These are phyloP conservation scores for Ifrita kowaldi DNA, from an alignment of 2,113 vertebrate species.

Conservation along the genomic window DNA sequence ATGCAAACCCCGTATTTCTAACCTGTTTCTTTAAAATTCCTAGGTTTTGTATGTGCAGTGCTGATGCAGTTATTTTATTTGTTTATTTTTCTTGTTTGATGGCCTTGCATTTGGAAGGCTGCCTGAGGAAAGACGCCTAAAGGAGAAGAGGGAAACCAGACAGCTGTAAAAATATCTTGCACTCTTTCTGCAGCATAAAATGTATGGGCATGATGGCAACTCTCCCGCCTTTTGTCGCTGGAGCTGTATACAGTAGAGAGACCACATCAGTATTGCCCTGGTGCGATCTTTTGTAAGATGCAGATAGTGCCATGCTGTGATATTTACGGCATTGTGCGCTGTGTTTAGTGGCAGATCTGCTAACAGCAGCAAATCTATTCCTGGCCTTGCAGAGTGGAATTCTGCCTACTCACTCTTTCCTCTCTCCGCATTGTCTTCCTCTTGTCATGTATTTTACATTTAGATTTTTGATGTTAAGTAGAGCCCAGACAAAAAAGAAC, in stretches of 20 bases:
- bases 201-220: not conserved
- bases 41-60: not conserved
- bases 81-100: not conserved
- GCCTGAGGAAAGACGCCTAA: not conserved
- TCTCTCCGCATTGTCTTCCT: not conserved
- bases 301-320: not conserved
- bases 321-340: not conserved
- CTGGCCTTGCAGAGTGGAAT: not conserved
- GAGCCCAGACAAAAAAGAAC: not conserved
- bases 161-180: not conserved
- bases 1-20: not conserved
- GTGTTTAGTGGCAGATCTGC: constrained; percentile 22
- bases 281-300: not conserved
- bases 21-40: not conserved
- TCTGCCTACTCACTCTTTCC: constrained; percentile 31
- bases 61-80: not conserved
- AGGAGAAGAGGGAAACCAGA: not conserved
- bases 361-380: constrained; percentile 40
- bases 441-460: not conserved
- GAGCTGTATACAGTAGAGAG: not conserved
- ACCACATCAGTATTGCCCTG: not conserved
- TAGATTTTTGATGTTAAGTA: not conserved
- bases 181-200: not conserved
- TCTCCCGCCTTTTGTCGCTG: not conserved
- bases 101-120: constrained; percentile 19